Base-by-base conservation (phyloP, 2,888 invertebrate genomes). In the Ichneumon xanthorius region DNA sequence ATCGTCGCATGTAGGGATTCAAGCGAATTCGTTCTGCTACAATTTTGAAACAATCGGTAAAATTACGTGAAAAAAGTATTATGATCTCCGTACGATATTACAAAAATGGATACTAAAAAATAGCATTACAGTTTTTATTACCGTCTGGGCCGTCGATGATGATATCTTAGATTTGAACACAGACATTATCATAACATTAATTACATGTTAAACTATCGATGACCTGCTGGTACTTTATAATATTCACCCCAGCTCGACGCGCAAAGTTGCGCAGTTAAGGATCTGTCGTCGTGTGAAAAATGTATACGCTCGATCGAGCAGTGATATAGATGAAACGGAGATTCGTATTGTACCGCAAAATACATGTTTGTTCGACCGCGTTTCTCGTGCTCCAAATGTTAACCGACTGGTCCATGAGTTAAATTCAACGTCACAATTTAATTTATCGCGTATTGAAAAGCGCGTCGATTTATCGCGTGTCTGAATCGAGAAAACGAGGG, bases 401-500 rank as follows among this genome's bases (percentile, higher is more conserved):
- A 61, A 79, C 14, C 61, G 33, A 79, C 61, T 70, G 53, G 37
- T 61, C 61, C 48, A 30, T 63, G 48, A 79, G 71, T 79, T 70
- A 48, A 61, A 26, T 7, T 58, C 55, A n/a, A 48, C 61, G 61
- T 70, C 61, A 45, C 78, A 55, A 70, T 70, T 79, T 70, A 55
- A 70, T 79, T 70, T 63, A 79, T 70, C n/a, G 48, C 19, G 19
- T 16, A 79, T 61, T 30, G 61, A 71, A 70, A 79, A 70, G 40
- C 48, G 14, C 78, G 50, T 14, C 68, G 50, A 33, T n/a, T 22
- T 68, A 4, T 30, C 40, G 26, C 37, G 11, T 45, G 14, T 48
- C 3, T 6, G 50, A 53, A n/a, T 45, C 14, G 45, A 11, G 45
- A 45, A 26, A 45, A 16, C 22, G 45, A 45, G 45, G 33, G 14